Evolutionary conservation across 2,797 vertebrate species (phyloP).

Genomic region (Notoglanidium macrostoma): DNA sequence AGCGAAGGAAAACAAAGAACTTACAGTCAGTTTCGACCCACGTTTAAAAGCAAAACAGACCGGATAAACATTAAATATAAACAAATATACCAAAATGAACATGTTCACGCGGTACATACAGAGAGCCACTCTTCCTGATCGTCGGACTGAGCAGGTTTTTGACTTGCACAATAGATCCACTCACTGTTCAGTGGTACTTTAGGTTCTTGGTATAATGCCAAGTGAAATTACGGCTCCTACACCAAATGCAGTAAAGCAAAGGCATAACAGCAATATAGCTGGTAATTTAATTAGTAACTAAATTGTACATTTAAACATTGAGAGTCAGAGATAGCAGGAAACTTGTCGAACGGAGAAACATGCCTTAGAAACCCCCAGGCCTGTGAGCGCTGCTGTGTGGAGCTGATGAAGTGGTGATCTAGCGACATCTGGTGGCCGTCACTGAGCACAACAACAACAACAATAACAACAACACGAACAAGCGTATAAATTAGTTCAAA

Average conservation of each 20-base stretch:
- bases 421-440: not conserved
- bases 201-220: not conserved
- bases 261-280: not conserved
- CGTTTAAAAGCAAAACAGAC: not conserved
- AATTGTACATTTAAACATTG: not conserved
- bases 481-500: not conserved
- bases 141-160: not conserved
- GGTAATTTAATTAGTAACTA: not conserved
- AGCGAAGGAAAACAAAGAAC: conserved; percentile 19
- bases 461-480: not conserved
- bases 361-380: not conserved
- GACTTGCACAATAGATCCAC: not conserved
- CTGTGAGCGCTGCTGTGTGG: not conserved
- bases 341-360: not conserved
- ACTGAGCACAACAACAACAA: not conserved
- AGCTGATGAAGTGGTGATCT: not conserved
- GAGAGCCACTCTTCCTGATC: not conserved
- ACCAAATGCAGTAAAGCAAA: not conserved
- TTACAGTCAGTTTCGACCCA: conserved; percentile 40
- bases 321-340: not conserved
- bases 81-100: not conserved
- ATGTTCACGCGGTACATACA: not conserved
- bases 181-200: not conserved
- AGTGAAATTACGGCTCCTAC: too few relatives aligned
- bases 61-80: not conserved